These are phyloP conservation scores for Sminthurinus signatus DNA, from an alignment of 1,140 invertebrate species.

Conservation along the genomic window DNA sequence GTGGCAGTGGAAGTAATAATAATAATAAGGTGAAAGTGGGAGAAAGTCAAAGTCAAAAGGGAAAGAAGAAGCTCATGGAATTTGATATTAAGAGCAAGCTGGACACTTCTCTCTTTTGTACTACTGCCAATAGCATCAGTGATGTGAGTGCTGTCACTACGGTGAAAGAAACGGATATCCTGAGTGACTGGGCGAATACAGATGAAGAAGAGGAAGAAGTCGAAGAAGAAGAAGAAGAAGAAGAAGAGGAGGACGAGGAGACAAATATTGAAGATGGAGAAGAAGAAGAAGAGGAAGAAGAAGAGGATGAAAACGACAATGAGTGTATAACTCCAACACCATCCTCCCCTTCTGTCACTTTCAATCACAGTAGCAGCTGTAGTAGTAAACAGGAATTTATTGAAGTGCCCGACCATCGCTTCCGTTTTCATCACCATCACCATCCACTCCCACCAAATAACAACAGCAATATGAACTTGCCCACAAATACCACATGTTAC, in stretches of 20 bases:
- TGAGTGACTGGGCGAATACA: constrained; percentile 37
- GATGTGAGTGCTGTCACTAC: too few species aligned
- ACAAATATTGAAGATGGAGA: not conserved
- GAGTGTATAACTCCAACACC: constrained; percentile 29
- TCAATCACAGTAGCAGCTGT: constrained; percentile 18
- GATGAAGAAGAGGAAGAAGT: constrained; percentile 27
- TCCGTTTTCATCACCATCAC: not conserved
- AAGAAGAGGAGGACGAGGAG: not conserved
- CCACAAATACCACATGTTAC: not conserved
- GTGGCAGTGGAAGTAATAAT: too few species aligned
- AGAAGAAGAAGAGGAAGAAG: not conserved
- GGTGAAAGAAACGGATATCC: constrained; percentile 26
- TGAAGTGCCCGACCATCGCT: constrained; percentile 2
- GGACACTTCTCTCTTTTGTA: too few species aligned
- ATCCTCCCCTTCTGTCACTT: constrained; percentile 15
- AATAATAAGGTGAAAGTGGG: too few species aligned
- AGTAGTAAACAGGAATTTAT: constrained; percentile 28
- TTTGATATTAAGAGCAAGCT: too few species aligned
- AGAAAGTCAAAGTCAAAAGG: too few species aligned
- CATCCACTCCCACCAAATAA: not conserved
- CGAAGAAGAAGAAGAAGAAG: not conserved
- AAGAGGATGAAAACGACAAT: constrained; percentile 13
- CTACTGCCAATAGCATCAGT: too few species aligned
- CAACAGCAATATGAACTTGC: not conserved
- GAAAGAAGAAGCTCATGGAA: too few species aligned